Base-by-base conservation (phyloP, 2,113 vertebrate genomes). In the Leiothrix lutea region DNA sequence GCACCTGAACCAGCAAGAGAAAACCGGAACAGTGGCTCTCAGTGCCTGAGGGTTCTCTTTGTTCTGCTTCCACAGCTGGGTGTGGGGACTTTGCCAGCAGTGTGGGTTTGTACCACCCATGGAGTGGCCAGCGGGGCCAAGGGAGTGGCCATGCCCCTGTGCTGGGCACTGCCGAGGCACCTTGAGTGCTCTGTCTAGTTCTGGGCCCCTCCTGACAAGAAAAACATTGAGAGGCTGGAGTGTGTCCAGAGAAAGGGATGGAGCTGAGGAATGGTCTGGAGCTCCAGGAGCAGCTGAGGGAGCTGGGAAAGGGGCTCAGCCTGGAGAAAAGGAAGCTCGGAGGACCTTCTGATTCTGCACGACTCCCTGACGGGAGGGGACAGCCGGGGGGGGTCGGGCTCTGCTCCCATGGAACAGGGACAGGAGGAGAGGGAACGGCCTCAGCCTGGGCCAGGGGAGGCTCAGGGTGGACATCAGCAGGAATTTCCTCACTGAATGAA, bases 221-320 rank as follows among this genome's bases (percentile, higher is more conserved):
- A 21, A 5, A 8, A 45, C 11, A 11, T 12, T 2, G 86, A 81
- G 24, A 11, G 28, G 26, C 23, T 58, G 51, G 26, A 72, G 26
- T 0, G 0, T 57, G 36, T 23, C 25, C 36, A 65, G 86, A 4
- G 58, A 26, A 73, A 7, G 51, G 9, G 2, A 57, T 0, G 0
- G 57, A 72, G 50, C 31, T 65, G 42, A 31, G 19, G 31, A 28
- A 51, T 36, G 1, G 36, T 0, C 17, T 44, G 26, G 36, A 8
- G 44, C 12, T 0, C 18, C 28, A 51, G 23, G 23, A 58, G 23
- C 0, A 0, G 33, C 60, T 57, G 51, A 65, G 19, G 26, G 66
- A 88, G 50, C 50, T 64, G 66, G 40, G 9, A 15, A 36, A 56
- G 15, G 42, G 67, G 44, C 69, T 88, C 23, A 66, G 51, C 19